phyloP scores from a whole-genome alignment of 2,113 vertebrate species.

The Notiomystis cincta region DNA sequence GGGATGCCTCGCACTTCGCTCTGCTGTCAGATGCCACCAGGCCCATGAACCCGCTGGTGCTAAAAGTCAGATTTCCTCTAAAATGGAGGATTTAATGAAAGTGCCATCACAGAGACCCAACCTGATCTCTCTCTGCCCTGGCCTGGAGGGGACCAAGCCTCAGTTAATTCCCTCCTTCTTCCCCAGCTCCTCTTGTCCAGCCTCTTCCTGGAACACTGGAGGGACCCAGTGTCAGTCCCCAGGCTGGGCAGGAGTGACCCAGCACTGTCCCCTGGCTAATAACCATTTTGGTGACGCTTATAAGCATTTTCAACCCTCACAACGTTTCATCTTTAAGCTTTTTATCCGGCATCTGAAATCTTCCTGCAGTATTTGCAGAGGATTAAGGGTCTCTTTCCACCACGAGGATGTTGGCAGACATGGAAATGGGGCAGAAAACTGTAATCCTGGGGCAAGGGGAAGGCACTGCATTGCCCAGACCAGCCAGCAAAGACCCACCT shows the following conservation, averaged over 20 bases:
- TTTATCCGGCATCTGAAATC: constrained; percentile 31
- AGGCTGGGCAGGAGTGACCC: accelerated
- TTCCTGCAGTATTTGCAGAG: background rate
- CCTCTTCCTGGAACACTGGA: accelerated
- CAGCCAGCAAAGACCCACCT: accelerated
- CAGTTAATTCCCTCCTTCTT: background rate
- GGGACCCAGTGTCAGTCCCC: accelerated
- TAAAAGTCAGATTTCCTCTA: background rate
- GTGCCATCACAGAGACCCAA: accelerated
- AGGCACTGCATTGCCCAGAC: background rate
- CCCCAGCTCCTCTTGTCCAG: background rate
- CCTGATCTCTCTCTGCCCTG: accelerated
- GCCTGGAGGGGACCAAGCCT: background rate
- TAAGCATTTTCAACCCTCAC: background rate
- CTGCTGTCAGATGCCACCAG: accelerated
- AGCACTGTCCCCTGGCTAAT: accelerated
- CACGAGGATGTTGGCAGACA: background rate
- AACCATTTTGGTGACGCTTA: background rate
- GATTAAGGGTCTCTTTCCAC: constrained; percentile 19
- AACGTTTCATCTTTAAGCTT: constrained; percentile 13
- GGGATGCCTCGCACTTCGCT: accelerated
- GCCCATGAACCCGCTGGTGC: background rate
- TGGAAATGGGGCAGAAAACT: background rate
- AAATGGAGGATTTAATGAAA: background rate
- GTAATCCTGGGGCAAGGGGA: background rate